Percentiles rank a stretch among this genome's conserved stretches.
Evolutionary conservation across 2,113 vertebrate species (phyloP).

Genomic region (Chaetura pelagica): DNA sequence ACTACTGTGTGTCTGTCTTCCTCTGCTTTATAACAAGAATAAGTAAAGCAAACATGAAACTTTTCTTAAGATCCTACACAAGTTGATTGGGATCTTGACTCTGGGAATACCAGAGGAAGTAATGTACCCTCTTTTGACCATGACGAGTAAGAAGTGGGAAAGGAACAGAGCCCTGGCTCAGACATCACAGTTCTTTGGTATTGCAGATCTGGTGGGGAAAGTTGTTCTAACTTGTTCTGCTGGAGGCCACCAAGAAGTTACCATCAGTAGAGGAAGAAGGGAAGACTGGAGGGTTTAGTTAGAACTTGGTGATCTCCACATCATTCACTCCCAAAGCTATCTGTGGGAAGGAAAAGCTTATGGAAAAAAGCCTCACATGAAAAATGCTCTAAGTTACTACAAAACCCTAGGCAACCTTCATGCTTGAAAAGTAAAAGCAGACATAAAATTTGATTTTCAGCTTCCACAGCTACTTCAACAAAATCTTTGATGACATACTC

Average conservation of each 20-base stretch:
- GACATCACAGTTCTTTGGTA: background rate
- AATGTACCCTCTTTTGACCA: background rate
- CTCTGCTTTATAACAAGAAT: background rate
- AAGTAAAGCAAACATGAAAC: background rate
- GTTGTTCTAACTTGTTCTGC: background rate
- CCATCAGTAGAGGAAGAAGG: background rate
- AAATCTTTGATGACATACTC: background rate
- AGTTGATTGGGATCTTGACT: background rate
- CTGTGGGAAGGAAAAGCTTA: background rate
- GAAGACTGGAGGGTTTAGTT: background rate
- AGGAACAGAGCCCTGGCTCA: background rate
- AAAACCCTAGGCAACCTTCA: background rate
- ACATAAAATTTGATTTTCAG: background rate
- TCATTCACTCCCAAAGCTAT: background rate
- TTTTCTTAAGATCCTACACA: background rate
- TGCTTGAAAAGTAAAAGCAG: background rate
- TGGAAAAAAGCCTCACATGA: background rate
- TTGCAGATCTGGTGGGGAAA: background rate
- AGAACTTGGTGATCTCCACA: background rate
- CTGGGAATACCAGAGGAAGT: background rate
- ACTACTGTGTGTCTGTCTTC: background rate
- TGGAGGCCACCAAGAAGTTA: background rate
- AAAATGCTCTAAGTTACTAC: background rate
- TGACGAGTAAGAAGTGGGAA: background rate
- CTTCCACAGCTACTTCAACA: background rate